These are phyloP conservation scores for Origma solitaria DNA, from an alignment of 2,113 vertebrate species.

Conservation along the genomic window DNA sequence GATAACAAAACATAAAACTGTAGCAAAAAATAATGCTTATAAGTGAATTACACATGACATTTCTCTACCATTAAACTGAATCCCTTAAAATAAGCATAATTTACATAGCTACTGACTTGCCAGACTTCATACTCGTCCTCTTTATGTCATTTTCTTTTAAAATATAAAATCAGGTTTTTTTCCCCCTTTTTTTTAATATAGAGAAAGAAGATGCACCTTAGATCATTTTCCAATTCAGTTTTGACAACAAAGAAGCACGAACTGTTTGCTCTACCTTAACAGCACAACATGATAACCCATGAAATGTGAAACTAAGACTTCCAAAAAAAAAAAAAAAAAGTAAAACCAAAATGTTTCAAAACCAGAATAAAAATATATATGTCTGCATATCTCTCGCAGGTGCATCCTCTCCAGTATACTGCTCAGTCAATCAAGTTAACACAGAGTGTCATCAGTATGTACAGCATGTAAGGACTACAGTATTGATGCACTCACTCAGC, in stretches of 20 bases:
- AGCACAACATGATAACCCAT: constrained; percentile 54
- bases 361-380: constrained; percentile 71
- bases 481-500: constrained; percentile 81
- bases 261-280: constrained; percentile 68
- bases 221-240: constrained; percentile 61
- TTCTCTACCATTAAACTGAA: constrained; percentile 41
- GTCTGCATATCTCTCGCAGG: constrained; percentile 77
- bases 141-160: constrained; percentile 61
- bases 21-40: constrained; percentile 54
- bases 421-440: constrained; percentile 84
- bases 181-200: background rate
- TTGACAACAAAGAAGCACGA: constrained; percentile 71
- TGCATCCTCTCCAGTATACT: constrained; percentile 72
- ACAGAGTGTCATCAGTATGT: constrained; percentile 83
- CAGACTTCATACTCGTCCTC: constrained; percentile 43
- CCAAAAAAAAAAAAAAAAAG: constrained; percentile 47
- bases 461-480: constrained; percentile 79
- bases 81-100: constrained; percentile 48
- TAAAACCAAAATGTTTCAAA: constrained; percentile 70
- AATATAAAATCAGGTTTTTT: constrained; percentile 52
- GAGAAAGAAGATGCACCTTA: constrained; percentile 54
- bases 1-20: constrained; percentile 67
- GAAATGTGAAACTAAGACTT: constrained; percentile 63
- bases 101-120: constrained; percentile 55
- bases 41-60: constrained; percentile 65